These are phyloP conservation scores for Alcis repandata DNA, from an alignment of 2,888 invertebrate genomes.

Conservation along the genomic window DNA sequence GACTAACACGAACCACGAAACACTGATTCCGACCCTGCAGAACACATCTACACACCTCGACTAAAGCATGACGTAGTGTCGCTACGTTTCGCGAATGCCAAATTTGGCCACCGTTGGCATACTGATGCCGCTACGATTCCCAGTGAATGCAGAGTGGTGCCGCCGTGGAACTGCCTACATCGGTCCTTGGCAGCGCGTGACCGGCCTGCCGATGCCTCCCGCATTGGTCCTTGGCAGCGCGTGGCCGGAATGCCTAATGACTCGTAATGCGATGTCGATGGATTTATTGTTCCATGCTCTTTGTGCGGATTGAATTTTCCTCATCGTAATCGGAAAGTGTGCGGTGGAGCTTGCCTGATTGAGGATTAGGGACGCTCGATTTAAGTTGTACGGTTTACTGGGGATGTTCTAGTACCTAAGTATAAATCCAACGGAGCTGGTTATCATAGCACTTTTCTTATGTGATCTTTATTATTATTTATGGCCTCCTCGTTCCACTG, in stretches of 20 bases:
- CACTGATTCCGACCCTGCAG: conserved; percentile 64
- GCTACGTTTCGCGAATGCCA: conserved; percentile 73
- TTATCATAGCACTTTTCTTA: not conserved
- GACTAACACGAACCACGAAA: not conserved
- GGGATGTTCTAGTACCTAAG: not conserved
- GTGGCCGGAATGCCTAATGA: conserved; percentile 37
- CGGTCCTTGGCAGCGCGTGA: conserved; percentile 59
- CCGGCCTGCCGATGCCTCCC: conserved; percentile 52
- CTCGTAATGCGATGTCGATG: conserved; percentile 56
- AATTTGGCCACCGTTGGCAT: conserved; percentile 55
- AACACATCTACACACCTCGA: conserved; percentile 66
- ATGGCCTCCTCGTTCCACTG: no score
- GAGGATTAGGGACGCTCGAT: conserved; percentile 30
- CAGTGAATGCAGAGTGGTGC: conserved; percentile 57
- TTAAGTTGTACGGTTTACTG: conserved; percentile 15
- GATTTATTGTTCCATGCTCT: conserved; percentile 63
- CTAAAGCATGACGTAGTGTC: conserved; percentile 81
- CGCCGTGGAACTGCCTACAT: conserved; percentile 61
- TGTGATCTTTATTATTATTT: not conserved
- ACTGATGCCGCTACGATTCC: conserved; percentile 54
- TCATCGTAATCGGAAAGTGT: conserved; percentile 29
- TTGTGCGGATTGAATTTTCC: conserved; percentile 50
- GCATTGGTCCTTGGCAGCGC: conserved; percentile 57
- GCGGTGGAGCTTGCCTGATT: conserved; percentile 25
- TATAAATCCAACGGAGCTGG: not conserved